Conservation (phyloP, 2,113 vertebrate genomes). For the Muscicapa adusta region DNA sequence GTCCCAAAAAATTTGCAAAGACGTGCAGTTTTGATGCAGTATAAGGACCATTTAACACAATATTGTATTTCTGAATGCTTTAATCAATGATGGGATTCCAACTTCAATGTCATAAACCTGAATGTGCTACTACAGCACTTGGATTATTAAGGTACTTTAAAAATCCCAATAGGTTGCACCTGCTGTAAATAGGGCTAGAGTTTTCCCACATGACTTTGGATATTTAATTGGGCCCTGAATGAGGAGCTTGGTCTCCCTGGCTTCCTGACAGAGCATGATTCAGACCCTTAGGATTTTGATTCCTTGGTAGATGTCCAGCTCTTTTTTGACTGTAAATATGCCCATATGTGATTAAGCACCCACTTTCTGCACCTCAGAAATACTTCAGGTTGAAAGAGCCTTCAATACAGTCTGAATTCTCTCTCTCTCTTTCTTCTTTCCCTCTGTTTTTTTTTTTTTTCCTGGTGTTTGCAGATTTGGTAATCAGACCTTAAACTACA, state of each 20-base stretch:
- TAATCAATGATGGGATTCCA: not conserved
- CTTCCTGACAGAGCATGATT: not conserved
- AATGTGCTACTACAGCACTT: not conserved
- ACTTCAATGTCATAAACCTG: not conserved
- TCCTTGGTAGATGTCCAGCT: not conserved
- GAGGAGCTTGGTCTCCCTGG: not conserved
- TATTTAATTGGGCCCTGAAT: not conserved
- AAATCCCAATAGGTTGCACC: not conserved
- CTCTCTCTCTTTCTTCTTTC: not conserved
- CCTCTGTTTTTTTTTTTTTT: not conserved
- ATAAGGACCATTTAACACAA: not conserved
- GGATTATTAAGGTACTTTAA: not conserved
- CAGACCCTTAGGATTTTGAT: not conserved
- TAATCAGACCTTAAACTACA: slow-evolving; percentile 94
- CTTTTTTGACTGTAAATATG: not conserved
- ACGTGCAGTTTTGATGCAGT: not conserved
- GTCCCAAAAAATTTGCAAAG: not conserved
- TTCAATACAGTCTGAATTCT: not conserved
- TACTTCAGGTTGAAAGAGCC: not conserved
- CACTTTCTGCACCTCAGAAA: not conserved
- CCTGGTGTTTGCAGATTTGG: slow-evolving; percentile 80
- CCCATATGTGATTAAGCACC: not conserved
- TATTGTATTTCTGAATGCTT: not conserved
- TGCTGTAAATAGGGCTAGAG: not conserved
- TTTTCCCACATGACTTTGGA: not conserved